A percentile compares a stretch with the other conserved stretches of the same genome.
Evolutionary conservation across 2,113 vertebrate species (phyloP).

Genomic region (Nycticorax nycticorax): DNA sequence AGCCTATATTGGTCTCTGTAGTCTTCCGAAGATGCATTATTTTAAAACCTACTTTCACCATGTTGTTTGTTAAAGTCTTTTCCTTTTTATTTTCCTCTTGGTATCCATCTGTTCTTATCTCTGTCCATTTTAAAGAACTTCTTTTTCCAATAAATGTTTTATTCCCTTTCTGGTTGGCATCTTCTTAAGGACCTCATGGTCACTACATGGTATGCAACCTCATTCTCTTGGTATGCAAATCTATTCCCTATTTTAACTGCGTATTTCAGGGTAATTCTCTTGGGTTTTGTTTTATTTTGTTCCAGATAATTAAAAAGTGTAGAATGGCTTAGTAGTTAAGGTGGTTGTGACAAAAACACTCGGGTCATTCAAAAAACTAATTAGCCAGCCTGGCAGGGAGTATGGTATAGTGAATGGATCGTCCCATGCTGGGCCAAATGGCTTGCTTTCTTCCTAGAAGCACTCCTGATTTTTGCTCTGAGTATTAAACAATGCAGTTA

Average conservation of each 20-base stretch:
- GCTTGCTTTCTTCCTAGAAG: neutral
- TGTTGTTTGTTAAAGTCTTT: neutral
- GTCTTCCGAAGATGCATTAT: neutral
- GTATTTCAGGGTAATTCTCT: neutral
- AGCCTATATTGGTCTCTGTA: neutral
- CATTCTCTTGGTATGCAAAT: neutral
- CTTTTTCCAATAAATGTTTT: neutral
- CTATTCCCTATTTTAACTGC: neutral
- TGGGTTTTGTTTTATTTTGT: neutral
- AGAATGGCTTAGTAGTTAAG: neutral
- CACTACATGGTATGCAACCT: neutral
- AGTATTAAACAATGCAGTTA: neutral
- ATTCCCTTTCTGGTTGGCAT: neutral
- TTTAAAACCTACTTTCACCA: neutral
- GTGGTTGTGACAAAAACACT: neutral
- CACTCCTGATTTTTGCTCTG: neutral
- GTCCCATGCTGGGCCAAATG: neutral
- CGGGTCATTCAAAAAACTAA: neutral
- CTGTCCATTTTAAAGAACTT: neutral
- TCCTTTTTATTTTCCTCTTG: neutral
- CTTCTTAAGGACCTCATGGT: neutral
- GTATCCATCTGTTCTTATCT: neutral
- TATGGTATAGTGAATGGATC: fast-evolving
- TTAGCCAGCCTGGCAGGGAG: slow-evolving; percentile 13
- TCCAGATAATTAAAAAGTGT: neutral